These are phyloP conservation scores for Eupelmus urozonus DNA, from an alignment of 2,888 invertebrate genomes.

Conservation along the genomic window DNA sequence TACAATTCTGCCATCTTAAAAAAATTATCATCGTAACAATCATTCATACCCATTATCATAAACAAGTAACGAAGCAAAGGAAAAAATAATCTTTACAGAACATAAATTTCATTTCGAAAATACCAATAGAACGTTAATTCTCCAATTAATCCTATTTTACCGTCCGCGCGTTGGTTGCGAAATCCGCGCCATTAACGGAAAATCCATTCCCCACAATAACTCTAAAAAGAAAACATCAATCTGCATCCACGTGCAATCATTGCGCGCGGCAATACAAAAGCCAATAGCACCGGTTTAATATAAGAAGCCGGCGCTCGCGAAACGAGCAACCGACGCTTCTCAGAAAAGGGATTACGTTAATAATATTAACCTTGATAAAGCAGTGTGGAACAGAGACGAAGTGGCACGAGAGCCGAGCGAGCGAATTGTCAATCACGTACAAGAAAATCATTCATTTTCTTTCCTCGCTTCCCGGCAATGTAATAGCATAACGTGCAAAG, in stretches of 20 bases:
- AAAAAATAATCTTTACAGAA: not conserved
- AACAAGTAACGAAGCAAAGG: too few species aligned
- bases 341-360: slow-evolving; percentile 37
- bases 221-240: not conserved
- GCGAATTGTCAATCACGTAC: slow-evolving; percentile 37
- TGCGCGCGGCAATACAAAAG: not conserved
- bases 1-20: too few species aligned
- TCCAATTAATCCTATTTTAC: slow-evolving; percentile 6
- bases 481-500: not conserved
- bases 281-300: too few species aligned
- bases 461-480: not conserved
- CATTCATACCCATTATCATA: too few species aligned
- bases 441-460: slow-evolving; percentile 39
- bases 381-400: slow-evolving; percentile 5
- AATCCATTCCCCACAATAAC: not conserved
- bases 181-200: slow-evolving; percentile 20
- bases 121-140: not conserved
- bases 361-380: slow-evolving; percentile 48
- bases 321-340: not conserved
- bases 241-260: not conserved
- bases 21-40: too few species aligned
- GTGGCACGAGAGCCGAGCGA: not conserved
- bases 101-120: slow-evolving; percentile 20
- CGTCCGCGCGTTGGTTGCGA: not conserved
- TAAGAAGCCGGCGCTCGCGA: not conserved